Evolutionary conservation across 2,797 vertebrate species (phyloP).

Genomic region (Eupleurogrammus muticus): DNA sequence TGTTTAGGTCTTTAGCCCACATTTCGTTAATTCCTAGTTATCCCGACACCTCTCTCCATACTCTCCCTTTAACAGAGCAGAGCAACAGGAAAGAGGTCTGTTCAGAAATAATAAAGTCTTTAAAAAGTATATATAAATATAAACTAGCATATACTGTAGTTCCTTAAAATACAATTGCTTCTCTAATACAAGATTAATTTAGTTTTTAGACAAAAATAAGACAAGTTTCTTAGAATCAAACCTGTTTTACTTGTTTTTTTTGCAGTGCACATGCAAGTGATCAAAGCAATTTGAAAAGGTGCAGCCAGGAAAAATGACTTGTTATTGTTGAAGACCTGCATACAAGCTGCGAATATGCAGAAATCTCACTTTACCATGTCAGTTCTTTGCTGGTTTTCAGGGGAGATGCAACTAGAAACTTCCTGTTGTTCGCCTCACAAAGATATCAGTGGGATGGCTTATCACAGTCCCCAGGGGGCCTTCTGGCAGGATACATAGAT

Average conservation of each 20-base stretch:
- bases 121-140: no score
- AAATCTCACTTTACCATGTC: not conserved
- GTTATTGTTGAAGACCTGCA: not conserved
- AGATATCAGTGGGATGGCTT: conserved; percentile 18
- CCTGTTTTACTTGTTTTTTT: no score
- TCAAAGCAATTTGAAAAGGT: not conserved
- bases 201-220: no score
- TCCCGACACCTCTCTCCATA: conserved; percentile 9
- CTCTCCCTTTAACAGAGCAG: conserved; percentile 33
- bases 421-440: conserved; percentile 26
- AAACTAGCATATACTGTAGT: no score
- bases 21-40: conserved; percentile 60
- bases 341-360: not conserved
- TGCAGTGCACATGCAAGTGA: no score
- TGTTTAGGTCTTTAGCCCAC: conserved; percentile 44
- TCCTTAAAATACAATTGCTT: no score
- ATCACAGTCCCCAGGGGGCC: conserved; percentile 42
- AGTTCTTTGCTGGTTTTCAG: conserved; percentile 3
- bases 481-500: conserved; percentile 52
- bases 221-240: no score
- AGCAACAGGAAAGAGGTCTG: conserved; percentile 13
- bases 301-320: not conserved
- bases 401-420: not conserved
- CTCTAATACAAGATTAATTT: no score
- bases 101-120: conserved; percentile 32